These are phyloP conservation scores for Aldrovandia affinis DNA, from an alignment of 2,797 vertebrate genomes.

Conservation along the genomic window DNA sequence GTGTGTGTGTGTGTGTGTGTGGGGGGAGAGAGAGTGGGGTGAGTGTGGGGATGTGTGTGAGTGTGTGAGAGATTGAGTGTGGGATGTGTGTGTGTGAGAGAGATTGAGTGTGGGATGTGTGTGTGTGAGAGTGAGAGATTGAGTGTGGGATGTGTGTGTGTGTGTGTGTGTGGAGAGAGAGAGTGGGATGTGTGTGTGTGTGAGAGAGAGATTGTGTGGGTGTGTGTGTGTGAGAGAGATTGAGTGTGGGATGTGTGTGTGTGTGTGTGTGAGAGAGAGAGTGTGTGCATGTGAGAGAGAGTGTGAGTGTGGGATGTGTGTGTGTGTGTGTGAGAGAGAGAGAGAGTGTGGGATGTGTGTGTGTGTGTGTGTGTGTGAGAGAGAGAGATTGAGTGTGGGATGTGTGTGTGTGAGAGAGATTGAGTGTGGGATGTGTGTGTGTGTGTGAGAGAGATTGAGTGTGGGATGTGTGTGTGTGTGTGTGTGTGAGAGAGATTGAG, in stretches of 20 bases:
- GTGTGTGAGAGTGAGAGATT: neutral
- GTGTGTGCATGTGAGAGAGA: neutral
- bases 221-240: neutral
- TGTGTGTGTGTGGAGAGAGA: neutral
- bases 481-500: neutral
- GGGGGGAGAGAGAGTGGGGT: neutral
- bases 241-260: neutral
- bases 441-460: neutral
- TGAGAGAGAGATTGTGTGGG: neutral
- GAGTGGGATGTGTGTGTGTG: neutral
- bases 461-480: neutral
- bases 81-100: neutral
- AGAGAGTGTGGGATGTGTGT: neutral
- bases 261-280: too few species aligned
- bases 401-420: neutral
- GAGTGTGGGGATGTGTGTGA: neutral
- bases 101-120: too few species aligned
- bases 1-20: neutral
- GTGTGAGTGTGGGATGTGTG: neutral
- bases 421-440: too few species aligned
- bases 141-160: neutral
- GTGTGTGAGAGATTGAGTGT: too few species aligned
- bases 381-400: too few species aligned
- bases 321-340: neutral
- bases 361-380: neutral